Percentiles rank a stretch among this genome's conserved stretches.
These are phyloP conservation scores for Alsophila aescularia DNA, from an alignment of 2,888 invertebrate species.

Conservation along the genomic window DNA sequence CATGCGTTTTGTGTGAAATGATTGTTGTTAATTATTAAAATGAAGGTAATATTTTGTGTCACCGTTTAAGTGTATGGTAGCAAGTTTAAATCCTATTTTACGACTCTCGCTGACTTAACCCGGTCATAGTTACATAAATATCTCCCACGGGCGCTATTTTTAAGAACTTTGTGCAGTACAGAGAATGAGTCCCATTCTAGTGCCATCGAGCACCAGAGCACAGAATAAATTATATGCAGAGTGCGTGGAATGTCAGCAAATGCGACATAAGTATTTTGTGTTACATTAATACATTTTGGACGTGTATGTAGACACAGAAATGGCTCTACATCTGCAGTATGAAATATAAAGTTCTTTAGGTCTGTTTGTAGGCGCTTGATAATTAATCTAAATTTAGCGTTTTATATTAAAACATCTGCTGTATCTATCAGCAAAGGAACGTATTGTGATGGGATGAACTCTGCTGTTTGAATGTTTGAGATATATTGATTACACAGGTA, in stretches of 20 bases:
- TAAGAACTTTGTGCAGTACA: conserved; percentile 68
- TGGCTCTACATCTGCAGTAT: neutral
- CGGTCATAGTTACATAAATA: conserved; percentile 81
- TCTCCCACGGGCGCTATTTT: conserved; percentile 74
- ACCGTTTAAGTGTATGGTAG: conserved; percentile 45
- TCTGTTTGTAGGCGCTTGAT: conserved; percentile 18
- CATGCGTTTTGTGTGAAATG: too few relatives aligned
- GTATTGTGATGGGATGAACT: conserved; percentile 19
- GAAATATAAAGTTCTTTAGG: conserved; percentile 11
- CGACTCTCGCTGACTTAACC: conserved; percentile 72
- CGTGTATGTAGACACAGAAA: neutral
- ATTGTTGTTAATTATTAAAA: too few relatives aligned
- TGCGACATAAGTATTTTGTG: conserved; percentile 35
- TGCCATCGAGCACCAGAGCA: conserved; percentile 40
- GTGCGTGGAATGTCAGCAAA: conserved; percentile 43
- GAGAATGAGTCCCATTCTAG: conserved; percentile 66
- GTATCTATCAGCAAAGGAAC: conserved; percentile 28
- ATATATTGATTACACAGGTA: conserved; percentile 9
- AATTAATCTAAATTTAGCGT: conserved; percentile 30
- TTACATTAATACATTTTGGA: conserved; percentile 9
- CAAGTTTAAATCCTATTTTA: conserved; percentile 60
- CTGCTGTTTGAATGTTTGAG: neutral
- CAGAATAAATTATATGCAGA: too few relatives aligned
- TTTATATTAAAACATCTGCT: conserved; percentile 34
- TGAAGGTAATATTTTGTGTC: neutral